Conservation (phyloP, 2,113 vertebrate species). For the Manacus vitellinus region DNA sequence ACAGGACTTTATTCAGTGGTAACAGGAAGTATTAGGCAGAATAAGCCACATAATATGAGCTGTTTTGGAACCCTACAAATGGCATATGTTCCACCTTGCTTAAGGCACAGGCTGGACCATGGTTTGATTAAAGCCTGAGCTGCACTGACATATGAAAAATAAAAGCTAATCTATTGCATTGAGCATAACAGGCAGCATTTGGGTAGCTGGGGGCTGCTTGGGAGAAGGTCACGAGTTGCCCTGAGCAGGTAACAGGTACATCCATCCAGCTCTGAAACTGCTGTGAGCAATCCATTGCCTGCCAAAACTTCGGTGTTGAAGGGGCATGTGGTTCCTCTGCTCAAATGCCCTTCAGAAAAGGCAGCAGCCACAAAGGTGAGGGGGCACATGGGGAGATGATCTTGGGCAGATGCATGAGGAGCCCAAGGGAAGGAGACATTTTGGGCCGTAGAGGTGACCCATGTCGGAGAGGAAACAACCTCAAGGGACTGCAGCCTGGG, state of each 20-base stretch:
- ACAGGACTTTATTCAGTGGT: neutral
- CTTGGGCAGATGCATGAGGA: neutral
- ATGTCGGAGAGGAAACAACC: neutral
- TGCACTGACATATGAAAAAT: neutral
- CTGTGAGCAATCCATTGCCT: neutral
- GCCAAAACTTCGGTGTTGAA: accelerated
- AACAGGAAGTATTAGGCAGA: neutral
- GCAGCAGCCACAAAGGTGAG: neutral
- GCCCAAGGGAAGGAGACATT: neutral
- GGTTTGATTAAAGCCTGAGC: neutral
- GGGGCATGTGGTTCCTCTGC: neutral
- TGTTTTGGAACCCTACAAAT: neutral
- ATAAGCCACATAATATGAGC: neutral
- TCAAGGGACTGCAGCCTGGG: neutral
- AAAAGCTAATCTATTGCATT: neutral
- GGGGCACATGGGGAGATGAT: neutral
- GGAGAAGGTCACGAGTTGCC: neutral
- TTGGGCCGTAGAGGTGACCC: neutral
- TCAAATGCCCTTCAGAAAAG: neutral
- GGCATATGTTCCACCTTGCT: neutral
- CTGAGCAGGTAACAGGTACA: neutral
- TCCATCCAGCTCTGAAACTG: neutral
- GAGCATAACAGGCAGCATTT: neutral
- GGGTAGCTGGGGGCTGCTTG: neutral
- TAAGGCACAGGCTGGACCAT: neutral